Evolutionary conservation across 2,113 vertebrate species (phyloP).

Genomic region (Mastomys natalensis): DNA sequence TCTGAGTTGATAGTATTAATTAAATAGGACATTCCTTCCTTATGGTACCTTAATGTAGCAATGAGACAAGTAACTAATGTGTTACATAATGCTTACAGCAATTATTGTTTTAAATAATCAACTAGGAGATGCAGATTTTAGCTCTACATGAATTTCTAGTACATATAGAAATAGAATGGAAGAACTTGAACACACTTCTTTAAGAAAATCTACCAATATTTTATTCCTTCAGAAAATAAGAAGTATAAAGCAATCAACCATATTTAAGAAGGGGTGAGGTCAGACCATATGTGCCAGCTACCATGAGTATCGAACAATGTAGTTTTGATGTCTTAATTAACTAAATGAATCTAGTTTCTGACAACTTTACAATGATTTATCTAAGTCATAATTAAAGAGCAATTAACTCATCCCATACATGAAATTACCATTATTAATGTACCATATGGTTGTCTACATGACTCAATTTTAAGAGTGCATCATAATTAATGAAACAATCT

Average conservation of each 20-base stretch:
- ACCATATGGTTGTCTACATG: not conserved
- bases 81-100: not conserved
- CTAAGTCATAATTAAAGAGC: conserved; percentile 12
- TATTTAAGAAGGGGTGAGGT: not conserved
- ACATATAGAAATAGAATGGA: not conserved
- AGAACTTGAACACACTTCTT: not conserved
- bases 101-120: not conserved
- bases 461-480: conserved; percentile 14
- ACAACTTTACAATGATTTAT: not conserved
- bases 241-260: conserved; percentile 15
- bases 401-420: not conserved
- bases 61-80: not conserved
- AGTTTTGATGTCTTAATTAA: conserved; percentile 26
- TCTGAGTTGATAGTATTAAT: not conserved
- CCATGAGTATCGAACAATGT: not conserved
- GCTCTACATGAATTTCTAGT: not conserved
- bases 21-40: not conserved
- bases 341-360: not conserved
- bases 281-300: not conserved
- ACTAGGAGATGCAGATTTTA: not conserved
- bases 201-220: not conserved
- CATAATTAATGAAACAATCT: conserved; percentile 51
- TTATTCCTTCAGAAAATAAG: conserved; percentile 17
- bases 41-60: not conserved
- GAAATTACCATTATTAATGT: conserved; percentile 25